phyloP scores from a whole-genome alignment of 2,113 vertebrate genomes.

The Nesoenas mayeri region DNA sequence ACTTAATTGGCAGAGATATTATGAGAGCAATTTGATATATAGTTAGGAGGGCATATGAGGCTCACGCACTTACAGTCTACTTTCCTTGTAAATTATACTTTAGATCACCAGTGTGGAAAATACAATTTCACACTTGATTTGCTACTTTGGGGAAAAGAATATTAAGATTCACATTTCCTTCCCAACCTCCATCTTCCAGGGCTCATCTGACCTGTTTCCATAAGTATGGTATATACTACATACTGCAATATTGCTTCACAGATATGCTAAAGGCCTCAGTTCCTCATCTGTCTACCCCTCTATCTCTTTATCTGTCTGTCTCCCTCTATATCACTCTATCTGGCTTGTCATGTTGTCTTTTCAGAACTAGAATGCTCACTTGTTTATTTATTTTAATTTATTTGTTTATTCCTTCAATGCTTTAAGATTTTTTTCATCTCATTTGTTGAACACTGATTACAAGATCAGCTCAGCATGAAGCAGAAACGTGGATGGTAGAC shows the following conservation, averaged over 20 bases:
- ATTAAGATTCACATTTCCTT: constrained; percentile 37
- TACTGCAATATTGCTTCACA: not conserved
- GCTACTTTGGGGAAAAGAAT: constrained; percentile 5
- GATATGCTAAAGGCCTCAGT: not conserved
- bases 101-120: constrained; percentile 58
- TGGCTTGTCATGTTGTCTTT: not conserved
- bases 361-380: not conserved
- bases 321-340: not conserved
- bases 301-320: not conserved
- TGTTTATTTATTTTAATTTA: not conserved
- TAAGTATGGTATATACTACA: not conserved
- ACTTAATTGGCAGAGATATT: constrained; percentile 31
- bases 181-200: not conserved
- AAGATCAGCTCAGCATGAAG: not conserved
- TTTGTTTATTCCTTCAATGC: not conserved
- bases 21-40: not conserved
- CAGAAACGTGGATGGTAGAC: not conserved
- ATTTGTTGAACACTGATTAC: not conserved
- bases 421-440: not conserved
- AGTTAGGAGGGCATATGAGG: not conserved
- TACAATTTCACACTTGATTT: constrained; percentile 51
- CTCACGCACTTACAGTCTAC: not conserved
- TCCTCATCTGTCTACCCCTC: not conserved
- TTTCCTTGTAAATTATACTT: constrained; percentile 62
- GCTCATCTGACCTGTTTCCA: not conserved